phyloP scores from a whole-genome alignment of 2,888 invertebrate genomes.

The Drosophila tanythrix region DNA sequence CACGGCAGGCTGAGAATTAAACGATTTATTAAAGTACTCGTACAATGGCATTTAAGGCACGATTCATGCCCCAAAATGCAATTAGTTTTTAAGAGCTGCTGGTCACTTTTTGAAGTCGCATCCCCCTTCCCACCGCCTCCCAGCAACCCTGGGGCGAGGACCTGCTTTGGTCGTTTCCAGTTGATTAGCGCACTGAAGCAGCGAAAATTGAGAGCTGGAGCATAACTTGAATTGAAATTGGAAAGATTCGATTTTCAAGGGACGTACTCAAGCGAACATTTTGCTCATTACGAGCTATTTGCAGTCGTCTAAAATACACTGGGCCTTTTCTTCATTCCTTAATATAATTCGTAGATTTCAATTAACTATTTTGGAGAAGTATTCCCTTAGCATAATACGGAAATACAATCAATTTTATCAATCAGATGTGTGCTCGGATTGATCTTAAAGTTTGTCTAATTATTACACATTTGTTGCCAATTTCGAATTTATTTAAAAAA shows the following conservation, averaged over 20 bases:
- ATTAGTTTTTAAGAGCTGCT: slow-evolving; percentile 58
- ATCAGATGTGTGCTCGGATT: neutral
- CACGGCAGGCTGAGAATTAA: slow-evolving; percentile 66
- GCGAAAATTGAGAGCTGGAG: slow-evolving; percentile 41
- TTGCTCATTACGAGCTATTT: slow-evolving; percentile 54
- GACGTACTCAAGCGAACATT: slow-evolving; percentile 47
- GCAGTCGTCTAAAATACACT: slow-evolving; percentile 14
- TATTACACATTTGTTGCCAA: neutral
- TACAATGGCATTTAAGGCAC: slow-evolving; percentile 46
- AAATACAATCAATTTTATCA: neutral
- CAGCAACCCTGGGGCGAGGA: neutral
- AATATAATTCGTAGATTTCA: neutral
- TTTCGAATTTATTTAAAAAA: neutral
- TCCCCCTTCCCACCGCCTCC: no score
- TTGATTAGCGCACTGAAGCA: slow-evolving; percentile 58
- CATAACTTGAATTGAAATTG: slow-evolving; percentile 48
- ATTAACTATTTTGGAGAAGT: neutral
- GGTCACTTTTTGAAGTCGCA: slow-evolving; percentile 37
- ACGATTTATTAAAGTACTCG: slow-evolving; percentile 69
- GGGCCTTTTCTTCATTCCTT: neutral
- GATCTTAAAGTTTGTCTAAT: neutral
- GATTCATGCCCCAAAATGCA: slow-evolving; percentile 47
- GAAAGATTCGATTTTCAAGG: slow-evolving; percentile 40
- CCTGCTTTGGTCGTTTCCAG: slow-evolving; percentile 36
- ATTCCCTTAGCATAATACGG: neutral